phyloP scores from a whole-genome alignment of 1,140 invertebrate genomes.

The Papilio polyxenes region DNA sequence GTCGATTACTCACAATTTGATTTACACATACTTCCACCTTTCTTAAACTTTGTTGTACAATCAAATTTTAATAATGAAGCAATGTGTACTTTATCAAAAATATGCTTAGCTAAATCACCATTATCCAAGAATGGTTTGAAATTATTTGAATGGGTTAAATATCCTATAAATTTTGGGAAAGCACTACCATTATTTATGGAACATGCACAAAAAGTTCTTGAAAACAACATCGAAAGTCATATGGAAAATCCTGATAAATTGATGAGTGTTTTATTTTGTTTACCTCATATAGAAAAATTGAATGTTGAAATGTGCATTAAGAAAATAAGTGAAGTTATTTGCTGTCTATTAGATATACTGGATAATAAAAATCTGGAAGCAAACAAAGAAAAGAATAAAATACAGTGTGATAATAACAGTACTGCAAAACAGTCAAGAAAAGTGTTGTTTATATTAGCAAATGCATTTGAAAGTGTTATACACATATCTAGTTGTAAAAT shows the following conservation, averaged over 20 bases:
- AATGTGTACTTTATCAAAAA: constrained; percentile 84
- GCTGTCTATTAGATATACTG: constrained; percentile 62
- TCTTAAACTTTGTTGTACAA: constrained; percentile 83
- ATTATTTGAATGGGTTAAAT: constrained; percentile 84
- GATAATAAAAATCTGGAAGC: constrained; percentile 61
- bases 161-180: constrained; percentile 83
- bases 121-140: constrained; percentile 82
- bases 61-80: constrained; percentile 79
- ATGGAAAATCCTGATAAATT: constrained; percentile 75
- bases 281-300: constrained; percentile 83
- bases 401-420: constrained; percentile 60
- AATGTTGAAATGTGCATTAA: constrained; percentile 64
- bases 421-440: constrained; percentile 64
- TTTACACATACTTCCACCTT: constrained; percentile 85
- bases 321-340: constrained; percentile 59
- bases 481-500: constrained; percentile 79
- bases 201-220: constrained; percentile 62
- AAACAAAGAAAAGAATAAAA: constrained; percentile 57
- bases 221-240: constrained; percentile 63
- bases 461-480: constrained; percentile 81
- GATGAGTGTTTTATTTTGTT: constrained; percentile 81
- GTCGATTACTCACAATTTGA: constrained; percentile 87
- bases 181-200: constrained; percentile 65
- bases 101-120: constrained; percentile 85
- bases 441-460: constrained; percentile 79